These are phyloP conservation scores for Hyles lineata DNA, from an alignment of 2,888 invertebrate species.

Conservation along the genomic window DNA sequence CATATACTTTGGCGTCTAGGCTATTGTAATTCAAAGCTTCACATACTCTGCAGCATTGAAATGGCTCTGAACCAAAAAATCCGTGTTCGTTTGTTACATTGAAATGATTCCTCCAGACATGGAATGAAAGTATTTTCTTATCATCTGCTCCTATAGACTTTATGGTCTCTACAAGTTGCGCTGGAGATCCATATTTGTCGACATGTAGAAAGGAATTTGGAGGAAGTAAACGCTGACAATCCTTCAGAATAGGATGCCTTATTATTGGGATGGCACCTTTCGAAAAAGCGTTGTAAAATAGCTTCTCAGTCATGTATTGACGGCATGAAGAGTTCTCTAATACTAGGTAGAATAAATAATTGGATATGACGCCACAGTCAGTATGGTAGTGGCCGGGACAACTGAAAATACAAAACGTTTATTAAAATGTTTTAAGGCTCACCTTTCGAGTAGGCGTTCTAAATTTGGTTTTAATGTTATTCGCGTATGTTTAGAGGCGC, in stretches of 20 bases:
- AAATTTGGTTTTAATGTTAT: too few relatives aligned
- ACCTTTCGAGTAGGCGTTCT: too few relatives aligned
- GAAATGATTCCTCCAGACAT: slow-evolving; percentile 85
- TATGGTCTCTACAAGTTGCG: slow-evolving; percentile 81
- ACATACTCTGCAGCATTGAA: slow-evolving; percentile 87
- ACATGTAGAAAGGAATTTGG: slow-evolving; percentile 86
- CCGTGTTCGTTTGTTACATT: slow-evolving; percentile 87
- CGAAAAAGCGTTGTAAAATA: slow-evolving; percentile 86
- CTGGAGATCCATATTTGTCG: slow-evolving; percentile 78
- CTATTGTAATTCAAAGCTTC: slow-evolving; percentile 87
- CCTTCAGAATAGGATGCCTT: slow-evolving; percentile 84
- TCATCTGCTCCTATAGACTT: slow-evolving; percentile 63
- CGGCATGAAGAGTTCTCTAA: slow-evolving; percentile 88
- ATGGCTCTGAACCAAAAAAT: slow-evolving; percentile 86
- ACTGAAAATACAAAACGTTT: slow-evolving; percentile 53
- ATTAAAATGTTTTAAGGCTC: too few relatives aligned
- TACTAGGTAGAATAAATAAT: slow-evolving; percentile 88
- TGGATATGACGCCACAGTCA: slow-evolving; percentile 82
- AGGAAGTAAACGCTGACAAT: slow-evolving; percentile 75
- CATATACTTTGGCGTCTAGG: slow-evolving; percentile 51
- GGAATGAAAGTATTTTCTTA: slow-evolving; percentile 73
- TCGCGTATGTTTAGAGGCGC: too few relatives aligned
- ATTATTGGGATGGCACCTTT: slow-evolving; percentile 87
- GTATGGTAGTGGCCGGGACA: slow-evolving; percentile 86
- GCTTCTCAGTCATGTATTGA: slow-evolving; percentile 89